phyloP scores from a whole-genome alignment of 2,888 invertebrate species.

The Arge pagana region DNA sequence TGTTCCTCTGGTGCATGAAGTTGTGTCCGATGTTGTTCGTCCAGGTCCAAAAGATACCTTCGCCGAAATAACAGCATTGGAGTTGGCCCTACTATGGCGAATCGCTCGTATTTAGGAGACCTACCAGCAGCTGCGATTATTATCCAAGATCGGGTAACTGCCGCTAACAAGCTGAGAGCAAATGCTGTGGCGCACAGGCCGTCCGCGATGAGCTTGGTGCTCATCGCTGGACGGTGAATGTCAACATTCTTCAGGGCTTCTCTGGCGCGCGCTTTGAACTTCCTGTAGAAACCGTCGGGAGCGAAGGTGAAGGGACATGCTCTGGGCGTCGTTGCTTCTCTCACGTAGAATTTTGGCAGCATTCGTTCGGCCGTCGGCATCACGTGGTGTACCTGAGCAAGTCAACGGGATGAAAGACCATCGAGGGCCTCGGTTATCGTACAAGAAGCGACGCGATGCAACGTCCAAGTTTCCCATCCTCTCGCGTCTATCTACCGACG shows the following conservation, averaged over 20 bases:
- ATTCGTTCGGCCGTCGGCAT: conserved; percentile 63
- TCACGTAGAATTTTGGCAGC: conserved; percentile 69
- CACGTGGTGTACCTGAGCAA: conserved; percentile 70
- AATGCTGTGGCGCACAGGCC: conserved; percentile 31
- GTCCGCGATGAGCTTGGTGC: conserved; percentile 52
- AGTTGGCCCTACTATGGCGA: too few species aligned
- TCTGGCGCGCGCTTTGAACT: conserved; percentile 66
- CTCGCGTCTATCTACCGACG: too few species aligned
- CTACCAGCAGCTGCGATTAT: conserved; percentile 50
- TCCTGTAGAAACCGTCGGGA: conserved; percentile 75
- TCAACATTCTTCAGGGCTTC: conserved; percentile 63
- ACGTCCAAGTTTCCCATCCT: neutral
- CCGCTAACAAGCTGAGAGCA: conserved; percentile 34
- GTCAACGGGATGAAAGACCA: too few species aligned
- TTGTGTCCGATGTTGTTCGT: conserved; percentile 72
- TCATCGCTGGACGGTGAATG: conserved; percentile 51
- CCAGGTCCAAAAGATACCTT: conserved; percentile 65
- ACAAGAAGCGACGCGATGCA: too few species aligned
- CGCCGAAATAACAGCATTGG: neutral
- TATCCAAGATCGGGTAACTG: conserved; percentile 36
- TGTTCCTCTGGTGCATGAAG: conserved; percentile 76
- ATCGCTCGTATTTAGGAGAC: too few species aligned
- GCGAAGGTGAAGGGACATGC: conserved; percentile 76
- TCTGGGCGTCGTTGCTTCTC: conserved; percentile 67
- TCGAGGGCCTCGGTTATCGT: too few species aligned